Percentiles rank a stretch among this genome's conserved stretches.
phyloP scores from a whole-genome alignment of 2,797 vertebrate genomes.

The Caiman crocodilus region DNA sequence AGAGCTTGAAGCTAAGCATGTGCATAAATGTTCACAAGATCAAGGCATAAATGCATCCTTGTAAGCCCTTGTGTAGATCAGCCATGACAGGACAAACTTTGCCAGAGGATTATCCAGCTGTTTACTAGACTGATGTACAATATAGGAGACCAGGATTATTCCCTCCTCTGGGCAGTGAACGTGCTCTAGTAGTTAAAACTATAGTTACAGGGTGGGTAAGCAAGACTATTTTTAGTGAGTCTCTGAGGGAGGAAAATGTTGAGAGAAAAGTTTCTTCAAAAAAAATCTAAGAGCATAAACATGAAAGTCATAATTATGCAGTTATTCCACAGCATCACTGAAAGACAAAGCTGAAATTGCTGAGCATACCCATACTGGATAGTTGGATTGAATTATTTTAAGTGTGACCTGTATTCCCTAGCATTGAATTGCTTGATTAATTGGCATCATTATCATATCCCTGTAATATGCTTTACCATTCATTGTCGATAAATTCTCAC shows the following conservation, averaged over 20 bases:
- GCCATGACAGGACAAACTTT: not conserved
- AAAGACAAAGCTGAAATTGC: not conserved
- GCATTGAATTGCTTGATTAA: not conserved
- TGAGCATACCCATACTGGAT: not conserved
- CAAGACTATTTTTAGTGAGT: not conserved
- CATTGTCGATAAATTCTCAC: not conserved
- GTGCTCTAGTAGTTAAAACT: not conserved
- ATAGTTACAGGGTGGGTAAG: not conserved
- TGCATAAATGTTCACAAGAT: not conserved
- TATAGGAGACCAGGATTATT: not conserved
- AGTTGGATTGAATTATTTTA: not conserved
- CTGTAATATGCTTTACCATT: rapidly evolving
- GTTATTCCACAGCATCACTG: not conserved
- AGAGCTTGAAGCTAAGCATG: not conserved
- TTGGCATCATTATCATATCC: not conserved
- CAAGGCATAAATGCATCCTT: not conserved
- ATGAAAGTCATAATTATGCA: not conserved
- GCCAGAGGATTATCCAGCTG: not conserved
- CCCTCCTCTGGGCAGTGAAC: not conserved
- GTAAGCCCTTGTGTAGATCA: not conserved
- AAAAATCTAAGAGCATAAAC: not conserved
- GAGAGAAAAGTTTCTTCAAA: not conserved
- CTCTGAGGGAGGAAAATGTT: not conserved
- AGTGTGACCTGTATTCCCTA: not conserved
- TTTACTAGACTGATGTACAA: not conserved